Base-by-base conservation (phyloP, 2,113 vertebrate species). In the Hippocampus zosterae region DNA sequence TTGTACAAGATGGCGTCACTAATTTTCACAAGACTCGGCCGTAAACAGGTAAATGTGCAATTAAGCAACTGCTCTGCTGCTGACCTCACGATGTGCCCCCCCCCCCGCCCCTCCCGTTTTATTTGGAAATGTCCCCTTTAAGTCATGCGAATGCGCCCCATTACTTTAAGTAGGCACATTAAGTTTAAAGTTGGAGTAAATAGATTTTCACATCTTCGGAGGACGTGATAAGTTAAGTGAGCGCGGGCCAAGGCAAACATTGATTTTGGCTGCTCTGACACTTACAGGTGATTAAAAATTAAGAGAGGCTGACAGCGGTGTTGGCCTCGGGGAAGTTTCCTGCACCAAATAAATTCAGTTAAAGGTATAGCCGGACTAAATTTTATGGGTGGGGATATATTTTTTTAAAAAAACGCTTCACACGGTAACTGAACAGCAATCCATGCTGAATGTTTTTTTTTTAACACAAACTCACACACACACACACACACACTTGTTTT, bases 221-320 rank as follows among this genome's bases (percentile, higher is more conserved):
- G 50, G 52, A 74, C 61, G 74, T 63, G 5, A n/a, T 37, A 37
- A 37, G 33, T 37, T 1, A 23, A 57, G 57, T 79, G 68, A 78
- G 33, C 27, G 6, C 48, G 21, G 52, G 77, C 80, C 79, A 89
- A 73, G 27, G 46, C 78, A 84, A 87, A 85, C 76, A 79, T 82
- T 75, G 69, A 73, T 76, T 79, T 72, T 84, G 80, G 73, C 80
- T 59, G 46, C 70, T 64, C 64, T 27, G 56, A 60, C 72, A 59
- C 56, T 72, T 57, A 46, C 66, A 57, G 10, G 53, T 77, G 70
- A 82, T 84, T 81, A 81, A 70, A 85, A 77, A 44, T 44, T 65
- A 75, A 68, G 40, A 73, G 70, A 80, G 59, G 29, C 29, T 29
- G 29, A 29, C 29, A 29, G 62, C 68, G 80, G 48, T 71, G 84